These are phyloP conservation scores for Rhyacophila brunnea DNA, from an alignment of 1,140 invertebrate genomes.

Conservation along the genomic window DNA sequence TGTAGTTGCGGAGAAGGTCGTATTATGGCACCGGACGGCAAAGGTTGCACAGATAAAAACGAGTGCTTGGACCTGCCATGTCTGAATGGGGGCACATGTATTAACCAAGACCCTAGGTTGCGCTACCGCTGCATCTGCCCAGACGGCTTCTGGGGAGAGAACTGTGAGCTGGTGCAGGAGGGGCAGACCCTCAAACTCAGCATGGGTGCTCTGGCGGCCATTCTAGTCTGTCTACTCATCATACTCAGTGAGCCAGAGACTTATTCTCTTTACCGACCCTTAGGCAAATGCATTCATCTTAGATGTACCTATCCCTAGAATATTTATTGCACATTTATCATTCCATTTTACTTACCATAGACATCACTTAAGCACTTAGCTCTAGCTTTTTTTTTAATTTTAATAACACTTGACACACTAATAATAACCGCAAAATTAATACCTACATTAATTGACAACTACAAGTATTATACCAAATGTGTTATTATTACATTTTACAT, in stretches of 20 bases:
- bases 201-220: slow-evolving; percentile 90
- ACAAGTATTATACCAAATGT: too few species aligned
- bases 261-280: not conserved
- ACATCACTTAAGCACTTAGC: too few species aligned
- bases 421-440: too few species aligned
- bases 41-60: slow-evolving; percentile 91
- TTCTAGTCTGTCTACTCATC: slow-evolving; percentile 89
- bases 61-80: slow-evolving; percentile 91
- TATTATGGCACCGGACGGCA: slow-evolving; percentile 81
- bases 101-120: slow-evolving; percentile 82
- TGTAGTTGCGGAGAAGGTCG: slow-evolving; percentile 87
- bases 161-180: slow-evolving; percentile 90
- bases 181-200: slow-evolving; percentile 89
- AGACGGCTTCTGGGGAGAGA: slow-evolving; percentile 88
- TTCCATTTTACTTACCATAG: too few species aligned
- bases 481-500: too few species aligned
- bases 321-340: too few species aligned
- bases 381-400: too few species aligned
- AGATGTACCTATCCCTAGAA: too few species aligned
- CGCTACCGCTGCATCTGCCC: slow-evolving; percentile 84
- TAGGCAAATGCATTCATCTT: too few species aligned
- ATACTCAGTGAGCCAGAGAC: slow-evolving; percentile 81
- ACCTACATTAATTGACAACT: too few species aligned
- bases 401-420: too few species aligned
- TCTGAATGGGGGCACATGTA: slow-evolving; percentile 84